Base-by-base conservation (phyloP, 2,113 vertebrate species). In the Menidia beryllina region DNA sequence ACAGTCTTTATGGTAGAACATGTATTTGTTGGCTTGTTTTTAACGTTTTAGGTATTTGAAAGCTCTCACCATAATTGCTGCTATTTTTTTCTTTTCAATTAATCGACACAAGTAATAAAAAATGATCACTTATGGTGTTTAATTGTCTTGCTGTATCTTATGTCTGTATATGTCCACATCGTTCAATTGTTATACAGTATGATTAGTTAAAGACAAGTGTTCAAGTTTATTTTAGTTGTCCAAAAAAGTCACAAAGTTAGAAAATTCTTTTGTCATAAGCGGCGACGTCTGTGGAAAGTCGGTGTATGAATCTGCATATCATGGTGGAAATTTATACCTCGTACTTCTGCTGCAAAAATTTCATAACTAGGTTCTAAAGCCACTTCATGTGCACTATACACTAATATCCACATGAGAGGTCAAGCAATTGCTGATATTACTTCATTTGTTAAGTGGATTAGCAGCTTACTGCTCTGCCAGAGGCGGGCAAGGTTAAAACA, bases 391-490 rank as follows among this genome's bases (percentile, higher is more conserved):
- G 49, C 69, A 53, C 19, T 45, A 63, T 83, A 50, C 19, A 39
- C 58, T 83, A 68, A 90, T 68, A 12, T 77, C 77, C 72, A 66
- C 61, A 78, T 75, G 67, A 62, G 77, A 79, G 79, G 77, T 80
- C 68, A 64, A 74, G 45, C 14, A 59, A 69, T 77, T 62, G 65
- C 79, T 57, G 24, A 53, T 78, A 77, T 79, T 56, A 72, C 81
- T 82, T 86, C 57, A 87, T 92, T 82, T 89, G 67, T 87, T 77
- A 88, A 79, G 67, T 82, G 52, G 57, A 82, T 83, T 73, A 72
- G 51, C 56, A 68, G 74, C 69, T 85, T 81, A 53, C 79, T 72
- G 36, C 75, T 59, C 53, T 72, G 69, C 58, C 76, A 43, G 79
- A 48, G 72, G 47, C 60, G 69, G 63, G 62, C 79, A 86, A 91